A percentile compares a stretch with the other conserved stretches of the same genome.
Evolutionary conservation across 2,113 vertebrate species (phyloP).

Genomic region (Apeltes quadracus): DNA sequence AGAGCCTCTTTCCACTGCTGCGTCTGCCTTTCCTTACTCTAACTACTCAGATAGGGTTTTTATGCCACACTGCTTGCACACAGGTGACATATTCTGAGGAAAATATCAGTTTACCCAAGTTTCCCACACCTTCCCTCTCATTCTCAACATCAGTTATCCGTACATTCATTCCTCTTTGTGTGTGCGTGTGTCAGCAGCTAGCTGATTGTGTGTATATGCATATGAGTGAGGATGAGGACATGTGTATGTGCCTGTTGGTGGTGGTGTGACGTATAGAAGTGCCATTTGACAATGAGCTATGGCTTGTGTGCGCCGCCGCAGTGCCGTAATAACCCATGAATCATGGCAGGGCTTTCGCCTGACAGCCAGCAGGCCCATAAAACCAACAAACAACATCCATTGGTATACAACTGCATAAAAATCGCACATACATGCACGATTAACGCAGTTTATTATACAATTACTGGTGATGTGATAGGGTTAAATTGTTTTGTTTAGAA

Average conservation of each 20-base stretch:
- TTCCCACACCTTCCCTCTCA: conserved; percentile 29
- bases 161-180: conserved; percentile 9
- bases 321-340: conserved; percentile 76
- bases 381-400: conserved; percentile 60
- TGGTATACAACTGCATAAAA: conserved; percentile 31
- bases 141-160: conserved; percentile 31
- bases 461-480: background rate
- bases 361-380: conserved; percentile 68
- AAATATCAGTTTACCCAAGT: conserved; percentile 64
- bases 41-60: conserved; percentile 61
- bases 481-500: background rate
- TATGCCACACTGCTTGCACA: conserved; percentile 54
- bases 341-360: conserved; percentile 54
- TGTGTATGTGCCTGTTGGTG: conserved; percentile 28
- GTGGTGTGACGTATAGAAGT: conserved; percentile 65
- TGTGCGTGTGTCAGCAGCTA: background rate
- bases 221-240: conserved; percentile 13
- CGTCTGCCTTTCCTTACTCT: conserved; percentile 54
- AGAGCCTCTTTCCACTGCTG: conserved; percentile 49
- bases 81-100: conserved; percentile 58
- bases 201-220: conserved; percentile 2
- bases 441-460: background rate
- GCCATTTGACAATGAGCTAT: conserved; percentile 76
- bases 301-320: conserved; percentile 61
- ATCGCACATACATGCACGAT: background rate